Evolutionary conservation across 1,140 invertebrate species (phyloP).

Genomic region (Dinothrombium tinctorium): DNA sequence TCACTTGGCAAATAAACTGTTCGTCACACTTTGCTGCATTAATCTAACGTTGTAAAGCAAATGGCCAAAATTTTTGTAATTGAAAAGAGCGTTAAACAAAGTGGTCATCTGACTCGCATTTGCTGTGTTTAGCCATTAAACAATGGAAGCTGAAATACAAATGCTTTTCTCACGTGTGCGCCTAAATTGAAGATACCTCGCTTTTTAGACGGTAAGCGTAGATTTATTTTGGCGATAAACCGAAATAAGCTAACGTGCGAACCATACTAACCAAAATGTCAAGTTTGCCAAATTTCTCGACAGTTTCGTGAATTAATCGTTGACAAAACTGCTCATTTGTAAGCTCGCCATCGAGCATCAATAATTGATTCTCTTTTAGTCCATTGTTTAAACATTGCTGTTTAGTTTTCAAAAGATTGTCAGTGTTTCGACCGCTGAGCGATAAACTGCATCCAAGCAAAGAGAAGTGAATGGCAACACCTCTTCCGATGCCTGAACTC

Average conservation of each 20-base stretch:
- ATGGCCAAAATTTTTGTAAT: no score
- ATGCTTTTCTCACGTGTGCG: no score
- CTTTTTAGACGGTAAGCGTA: no score
- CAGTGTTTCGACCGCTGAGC: constrained; percentile 46
- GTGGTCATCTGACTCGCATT: no score
- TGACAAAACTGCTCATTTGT: constrained; percentile 46
- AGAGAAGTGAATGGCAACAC: constrained; percentile 47
- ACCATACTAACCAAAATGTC: constrained; percentile 73
- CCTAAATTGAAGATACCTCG: no score
- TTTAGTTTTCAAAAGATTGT: constrained; percentile 32
- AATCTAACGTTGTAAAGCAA: no score
- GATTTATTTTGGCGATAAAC: no score
- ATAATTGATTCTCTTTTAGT: constrained; percentile 10
- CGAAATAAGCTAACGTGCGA: constrained; percentile 48
- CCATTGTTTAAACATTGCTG: neutral
- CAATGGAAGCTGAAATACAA: no score
- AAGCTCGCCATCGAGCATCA: constrained; percentile 52
- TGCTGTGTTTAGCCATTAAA: no score
- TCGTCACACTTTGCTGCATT: no score
- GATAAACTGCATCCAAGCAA: constrained; percentile 39
- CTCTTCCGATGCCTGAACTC: constrained; percentile 59
- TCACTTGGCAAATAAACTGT: no score
- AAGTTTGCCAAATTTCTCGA: constrained; percentile 54
- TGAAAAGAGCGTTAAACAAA: no score
- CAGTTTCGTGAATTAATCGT: constrained; percentile 47